These are phyloP conservation scores for Erebia epiphron DNA, from an alignment of 2,888 invertebrate genomes.

Conservation along the genomic window DNA sequence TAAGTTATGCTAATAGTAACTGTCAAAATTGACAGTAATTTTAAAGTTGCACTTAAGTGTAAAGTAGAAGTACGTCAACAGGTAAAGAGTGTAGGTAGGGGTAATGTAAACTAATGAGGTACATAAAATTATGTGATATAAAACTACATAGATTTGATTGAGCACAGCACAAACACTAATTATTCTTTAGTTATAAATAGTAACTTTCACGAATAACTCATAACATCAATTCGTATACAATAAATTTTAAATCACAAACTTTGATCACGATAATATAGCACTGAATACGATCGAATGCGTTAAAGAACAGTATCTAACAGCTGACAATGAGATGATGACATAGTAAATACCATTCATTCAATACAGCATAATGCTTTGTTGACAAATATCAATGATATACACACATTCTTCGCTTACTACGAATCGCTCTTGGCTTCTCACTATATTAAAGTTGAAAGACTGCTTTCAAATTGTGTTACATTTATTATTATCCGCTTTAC, in stretches of 20 bases:
- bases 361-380: constrained; percentile 59
- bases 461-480: constrained; percentile 5
- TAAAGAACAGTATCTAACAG: constrained; percentile 27
- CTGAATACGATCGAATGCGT: constrained; percentile 6
- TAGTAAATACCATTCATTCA: constrained; percentile 53
- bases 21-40: neutral
- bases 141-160: neutral
- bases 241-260: constrained; percentile 23
- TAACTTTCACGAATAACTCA: constrained; percentile 6
- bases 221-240: neutral
- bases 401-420: constrained; percentile 55
- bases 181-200: too few relatives aligned
- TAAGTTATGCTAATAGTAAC: neutral
- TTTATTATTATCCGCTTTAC: neutral
- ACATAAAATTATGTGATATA: neutral
- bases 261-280: constrained; percentile 18
- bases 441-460: neutral
- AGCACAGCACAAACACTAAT: neutral
- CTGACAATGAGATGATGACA: constrained; percentile 37
- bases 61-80: neutral
- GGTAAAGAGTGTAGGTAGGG: neutral
- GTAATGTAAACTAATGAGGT: neutral
- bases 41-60: neutral
- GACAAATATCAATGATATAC: constrained; percentile 65
- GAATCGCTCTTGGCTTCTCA: constrained; percentile 20